Evolutionary conservation across 2,113 vertebrate genomes (phyloP).

Genomic region (Lasiurus borealis): DNA sequence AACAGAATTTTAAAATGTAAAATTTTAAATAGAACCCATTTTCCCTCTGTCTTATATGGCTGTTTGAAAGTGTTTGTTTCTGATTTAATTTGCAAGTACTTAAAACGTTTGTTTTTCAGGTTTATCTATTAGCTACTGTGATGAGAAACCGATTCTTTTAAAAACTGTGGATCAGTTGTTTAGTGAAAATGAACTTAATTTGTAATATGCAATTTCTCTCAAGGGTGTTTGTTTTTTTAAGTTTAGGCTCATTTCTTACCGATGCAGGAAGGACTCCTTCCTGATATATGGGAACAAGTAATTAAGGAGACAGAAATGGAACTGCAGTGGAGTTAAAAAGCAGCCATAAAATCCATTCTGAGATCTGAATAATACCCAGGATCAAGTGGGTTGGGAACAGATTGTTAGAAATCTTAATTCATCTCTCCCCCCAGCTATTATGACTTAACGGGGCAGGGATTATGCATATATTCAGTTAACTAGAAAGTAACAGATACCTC

Average conservation of each 20-base stretch:
- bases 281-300: background rate
- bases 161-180: background rate
- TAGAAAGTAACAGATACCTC: conserved; percentile 34
- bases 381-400: conserved; percentile 66
- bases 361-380: conserved; percentile 47
- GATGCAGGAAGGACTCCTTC: background rate
- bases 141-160: conserved; percentile 15
- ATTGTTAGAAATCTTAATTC: conserved; percentile 73
- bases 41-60: conserved; percentile 8
- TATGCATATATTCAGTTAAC: conserved; percentile 70
- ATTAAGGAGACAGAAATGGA: background rate
- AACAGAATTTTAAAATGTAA: background rate
- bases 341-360: background rate
- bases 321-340: background rate
- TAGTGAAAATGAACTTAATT: conserved; percentile 12
- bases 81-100: conserved; percentile 2
- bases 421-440: conserved; percentile 58
- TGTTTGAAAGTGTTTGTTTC: background rate
- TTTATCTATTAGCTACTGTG: background rate
- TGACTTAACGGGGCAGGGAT: conserved; percentile 56
- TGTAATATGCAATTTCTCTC: background rate
- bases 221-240: background rate
- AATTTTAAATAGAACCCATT: background rate
- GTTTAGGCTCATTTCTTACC: background rate
- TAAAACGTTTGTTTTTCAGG: background rate